A percentile compares a stretch with the other conserved stretches of the same genome.
These are phyloP conservation scores for Campopleginae sp. DNA, from an alignment of 2,888 invertebrate genomes.

Conservation along the genomic window DNA sequence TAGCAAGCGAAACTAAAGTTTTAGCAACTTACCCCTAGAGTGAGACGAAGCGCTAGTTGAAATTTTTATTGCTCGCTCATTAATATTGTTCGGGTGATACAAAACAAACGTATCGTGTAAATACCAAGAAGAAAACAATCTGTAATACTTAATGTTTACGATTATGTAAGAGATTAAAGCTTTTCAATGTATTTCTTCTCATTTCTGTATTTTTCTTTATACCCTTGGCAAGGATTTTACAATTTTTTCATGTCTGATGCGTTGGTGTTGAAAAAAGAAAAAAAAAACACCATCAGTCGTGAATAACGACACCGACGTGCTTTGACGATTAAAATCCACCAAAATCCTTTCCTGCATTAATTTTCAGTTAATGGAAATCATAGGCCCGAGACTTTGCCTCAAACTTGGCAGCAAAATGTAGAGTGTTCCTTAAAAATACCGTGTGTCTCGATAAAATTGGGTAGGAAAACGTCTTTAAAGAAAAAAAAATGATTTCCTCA, in stretches of 20 bases:
- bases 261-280: neutral
- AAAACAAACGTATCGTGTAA: slow-evolving; percentile 67
- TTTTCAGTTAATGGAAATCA: neutral
- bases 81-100: slow-evolving; percentile 73
- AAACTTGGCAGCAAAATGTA: slow-evolving; percentile 21
- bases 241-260: slow-evolving; percentile 17
- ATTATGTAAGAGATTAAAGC: slow-evolving; percentile 82
- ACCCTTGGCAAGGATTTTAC: slow-evolving; percentile 43
- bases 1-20: slow-evolving; percentile 22
- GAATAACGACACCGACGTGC: neutral
- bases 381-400: neutral
- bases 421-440: neutral
- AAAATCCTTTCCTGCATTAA: neutral
- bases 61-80: slow-evolving; percentile 72
- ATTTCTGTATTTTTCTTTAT: slow-evolving; percentile 36
- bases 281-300: neutral
- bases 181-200: slow-evolving; percentile 78
- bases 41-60: slow-evolving; percentile 65
- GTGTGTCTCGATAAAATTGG: neutral
- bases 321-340: neutral
- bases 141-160: slow-evolving; percentile 81
- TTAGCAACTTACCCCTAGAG: slow-evolving; percentile 53
- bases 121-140: slow-evolving; percentile 68
- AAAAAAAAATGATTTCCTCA: neutral
- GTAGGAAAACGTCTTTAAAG: neutral